These are phyloP conservation scores for Hylia prasina DNA, from an alignment of 2,113 vertebrate species.

Conservation along the genomic window DNA sequence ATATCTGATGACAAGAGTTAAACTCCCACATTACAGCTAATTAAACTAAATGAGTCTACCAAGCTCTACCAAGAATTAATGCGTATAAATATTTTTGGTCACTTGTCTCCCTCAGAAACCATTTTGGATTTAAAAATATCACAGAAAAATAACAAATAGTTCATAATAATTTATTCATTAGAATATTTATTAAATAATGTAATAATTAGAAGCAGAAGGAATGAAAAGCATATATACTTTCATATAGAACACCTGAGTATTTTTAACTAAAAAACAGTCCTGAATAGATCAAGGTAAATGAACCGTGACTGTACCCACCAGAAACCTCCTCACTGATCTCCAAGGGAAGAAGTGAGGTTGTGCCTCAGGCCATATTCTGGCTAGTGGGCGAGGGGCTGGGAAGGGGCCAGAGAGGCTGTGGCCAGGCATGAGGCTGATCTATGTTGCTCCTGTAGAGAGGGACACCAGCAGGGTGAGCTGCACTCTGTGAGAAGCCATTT, in stretches of 20 bases:
- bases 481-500: background rate
- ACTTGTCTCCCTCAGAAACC: conserved; percentile 12
- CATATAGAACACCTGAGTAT: background rate
- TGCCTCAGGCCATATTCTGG: background rate
- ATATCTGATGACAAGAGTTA: background rate
- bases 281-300: background rate
- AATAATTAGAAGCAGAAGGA: background rate
- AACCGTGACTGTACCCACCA: background rate
- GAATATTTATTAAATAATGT: background rate
- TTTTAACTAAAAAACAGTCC: background rate
- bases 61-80: background rate
- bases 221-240: background rate
- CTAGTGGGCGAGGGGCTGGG: background rate
- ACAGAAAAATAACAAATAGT: background rate
- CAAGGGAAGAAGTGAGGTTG: background rate
- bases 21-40: conserved; percentile 5
- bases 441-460: background rate
- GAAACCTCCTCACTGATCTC: background rate
- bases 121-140: conserved; percentile 11
- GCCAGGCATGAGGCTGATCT: accelerated
- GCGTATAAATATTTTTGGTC: conserved; percentile 24
- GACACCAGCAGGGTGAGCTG: background rate
- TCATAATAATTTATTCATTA: background rate
- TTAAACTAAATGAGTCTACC: conserved; percentile 26
- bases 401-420: background rate